Evolutionary conservation across 2,113 vertebrate species (phyloP).

Genomic region (Neopipo cinnamomea): DNA sequence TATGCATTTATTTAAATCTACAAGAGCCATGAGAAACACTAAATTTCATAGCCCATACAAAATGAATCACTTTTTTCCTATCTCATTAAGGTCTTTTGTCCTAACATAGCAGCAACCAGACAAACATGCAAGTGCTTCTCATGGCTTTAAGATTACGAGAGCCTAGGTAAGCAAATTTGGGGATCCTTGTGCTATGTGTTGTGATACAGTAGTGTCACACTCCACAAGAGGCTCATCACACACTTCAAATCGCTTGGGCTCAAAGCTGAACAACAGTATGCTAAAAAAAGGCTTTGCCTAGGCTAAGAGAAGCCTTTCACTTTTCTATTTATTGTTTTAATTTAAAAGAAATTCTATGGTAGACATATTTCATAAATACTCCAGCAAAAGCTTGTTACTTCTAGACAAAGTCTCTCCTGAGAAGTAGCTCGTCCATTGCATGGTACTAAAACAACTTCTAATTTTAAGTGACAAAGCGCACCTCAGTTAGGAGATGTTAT

Average conservation of each 20-base stretch:
- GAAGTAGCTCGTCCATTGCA: neutral
- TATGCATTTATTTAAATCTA: neutral
- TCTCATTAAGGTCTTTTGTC: neutral
- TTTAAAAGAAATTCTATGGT: neutral
- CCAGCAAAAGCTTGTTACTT: neutral
- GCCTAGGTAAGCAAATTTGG: neutral
- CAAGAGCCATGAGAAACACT: neutral
- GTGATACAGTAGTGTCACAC: neutral
- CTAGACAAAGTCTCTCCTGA: neutral
- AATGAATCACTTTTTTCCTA: neutral
- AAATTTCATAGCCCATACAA: neutral
- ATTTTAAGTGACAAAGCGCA: neutral
- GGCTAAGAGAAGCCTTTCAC: neutral
- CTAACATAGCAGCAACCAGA: neutral
- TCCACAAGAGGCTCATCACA: neutral
- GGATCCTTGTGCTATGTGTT: fast-evolving
- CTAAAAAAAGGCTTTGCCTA: neutral
- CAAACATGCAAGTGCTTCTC: neutral
- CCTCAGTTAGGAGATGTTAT: neutral
- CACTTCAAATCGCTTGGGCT: neutral
- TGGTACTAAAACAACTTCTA: neutral
- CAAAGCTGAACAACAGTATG: neutral
- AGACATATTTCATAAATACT: neutral
- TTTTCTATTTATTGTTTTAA: neutral
- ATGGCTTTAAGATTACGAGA: neutral